Evolutionary conservation across 2,888 invertebrate species (phyloP), one percentile per base, ranked within the genome.

Genomic region (Notodonta dromedarius): DNA sequence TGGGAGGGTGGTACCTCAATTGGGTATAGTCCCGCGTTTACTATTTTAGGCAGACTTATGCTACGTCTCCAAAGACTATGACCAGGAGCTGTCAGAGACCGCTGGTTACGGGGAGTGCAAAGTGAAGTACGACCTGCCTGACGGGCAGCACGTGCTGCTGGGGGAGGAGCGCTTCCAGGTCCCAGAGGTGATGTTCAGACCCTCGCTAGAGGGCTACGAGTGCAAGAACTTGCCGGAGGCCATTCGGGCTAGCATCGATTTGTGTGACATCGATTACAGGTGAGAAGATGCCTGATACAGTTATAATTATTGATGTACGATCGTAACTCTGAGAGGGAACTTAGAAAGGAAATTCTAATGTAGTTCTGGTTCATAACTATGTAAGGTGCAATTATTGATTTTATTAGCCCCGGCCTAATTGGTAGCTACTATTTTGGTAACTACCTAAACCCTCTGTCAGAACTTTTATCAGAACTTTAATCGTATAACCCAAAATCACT

Each of bases 151-250:
- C 8, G 96, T 98, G 66, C 94, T 96, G 83, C 95, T 97, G 74
- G 96, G 97, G 69, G 95, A 96, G 79, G 97, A 97, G 87, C 94
- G 97, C 76, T 97, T 97, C 95, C 95, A 96, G 83, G 96, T 96
- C 84, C 96, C 97, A 12, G 98, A 98, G 88, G 95, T 96, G 24
- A 94, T 98, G 80, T 97, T 98, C 95, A 96, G 97, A 86, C 97
- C 98, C 57, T 95, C 96, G 48, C 95, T 97, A 92, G 94, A 96
- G 90, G 96, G 96, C 39, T 95, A 96, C 94, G 95, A 96, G 86
- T 95, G 96, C 66, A 95, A 95, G 81, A 97, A 96, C 77, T 96
- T 97, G 78, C 96, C 96, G 76, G 97, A 90, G 5, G 69, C 78
- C 1, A 83, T 92, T 8, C 73, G 73, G 44, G 96, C 96, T 89